These are phyloP conservation scores for Drosophila ohnishii DNA, from an alignment of 1,140 invertebrate genomes.

Conservation along the genomic window DNA sequence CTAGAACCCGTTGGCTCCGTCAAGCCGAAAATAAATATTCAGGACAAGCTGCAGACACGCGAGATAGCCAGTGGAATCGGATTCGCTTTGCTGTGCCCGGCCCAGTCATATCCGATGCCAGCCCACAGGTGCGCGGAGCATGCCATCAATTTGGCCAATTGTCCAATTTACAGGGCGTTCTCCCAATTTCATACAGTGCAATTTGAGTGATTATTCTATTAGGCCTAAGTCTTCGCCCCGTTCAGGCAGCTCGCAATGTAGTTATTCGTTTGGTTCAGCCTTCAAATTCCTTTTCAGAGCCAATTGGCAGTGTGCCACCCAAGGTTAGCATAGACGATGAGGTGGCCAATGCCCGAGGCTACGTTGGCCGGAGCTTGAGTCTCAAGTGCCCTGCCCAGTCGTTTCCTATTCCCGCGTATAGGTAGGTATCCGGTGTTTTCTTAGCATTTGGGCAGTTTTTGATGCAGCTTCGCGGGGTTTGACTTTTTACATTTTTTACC, in stretches of 20 bases:
- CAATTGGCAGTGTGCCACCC: conserved; percentile 89
- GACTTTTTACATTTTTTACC: neutral
- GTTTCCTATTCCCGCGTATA: conserved; percentile 86
- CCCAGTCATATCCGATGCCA: conserved; percentile 88
- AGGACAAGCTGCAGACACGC: conserved; percentile 83
- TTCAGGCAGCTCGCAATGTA: conserved; percentile 51
- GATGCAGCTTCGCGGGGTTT: neutral
- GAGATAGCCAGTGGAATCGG: conserved; percentile 76
- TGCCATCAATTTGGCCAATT: conserved; percentile 48
- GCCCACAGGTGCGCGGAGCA: conserved; percentile 86
- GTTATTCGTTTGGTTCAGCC: neutral
- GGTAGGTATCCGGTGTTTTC: conserved; percentile 82
- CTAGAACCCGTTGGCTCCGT: conserved; percentile 89
- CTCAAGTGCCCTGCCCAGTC: conserved; percentile 87
- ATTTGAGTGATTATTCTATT: conserved; percentile 57
- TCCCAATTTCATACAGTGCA: conserved; percentile 16
- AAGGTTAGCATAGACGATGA: conserved; percentile 90
- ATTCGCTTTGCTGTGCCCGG: conserved; percentile 86
- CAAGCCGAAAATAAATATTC: conserved; percentile 87
- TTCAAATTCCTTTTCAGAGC: conserved; percentile 85
- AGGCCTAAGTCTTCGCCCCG: conserved; percentile 83
- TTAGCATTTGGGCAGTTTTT: conserved; percentile 51
- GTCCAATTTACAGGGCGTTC: conserved; percentile 37
- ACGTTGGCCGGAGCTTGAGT: conserved; percentile 83
- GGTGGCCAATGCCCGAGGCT: conserved; percentile 86